Percentiles rank a stretch among this genome's conserved stretches.
phyloP scores from a whole-genome alignment of 2,113 vertebrate genomes.

The Cochlearius cochlearius region DNA sequence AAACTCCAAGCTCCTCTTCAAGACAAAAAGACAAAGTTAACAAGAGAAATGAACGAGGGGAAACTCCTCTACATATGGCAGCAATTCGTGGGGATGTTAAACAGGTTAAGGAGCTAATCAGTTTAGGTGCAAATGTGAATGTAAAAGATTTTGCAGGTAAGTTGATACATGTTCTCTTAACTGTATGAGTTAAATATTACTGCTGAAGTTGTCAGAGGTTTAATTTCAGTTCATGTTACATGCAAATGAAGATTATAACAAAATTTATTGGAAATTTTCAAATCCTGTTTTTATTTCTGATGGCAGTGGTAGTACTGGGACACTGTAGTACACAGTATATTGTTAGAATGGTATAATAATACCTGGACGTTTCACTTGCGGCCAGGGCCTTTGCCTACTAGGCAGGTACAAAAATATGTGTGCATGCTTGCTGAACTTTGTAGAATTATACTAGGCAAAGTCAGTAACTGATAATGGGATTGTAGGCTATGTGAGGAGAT shows the following conservation, averaged over 20 bases:
- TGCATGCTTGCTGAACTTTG: not conserved
- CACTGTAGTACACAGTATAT: rapidly evolving
- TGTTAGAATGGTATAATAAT: not conserved
- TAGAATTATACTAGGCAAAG: not conserved
- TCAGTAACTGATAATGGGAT: not conserved
- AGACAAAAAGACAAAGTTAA: constrained; percentile 98
- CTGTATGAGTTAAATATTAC: not conserved
- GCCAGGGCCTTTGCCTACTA: not conserved
- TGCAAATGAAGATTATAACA: not conserved
- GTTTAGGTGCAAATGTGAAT: constrained; percentile 95
- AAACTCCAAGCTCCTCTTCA: constrained; percentile 88
- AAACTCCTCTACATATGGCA: constrained; percentile 96
- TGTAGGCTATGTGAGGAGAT: not conserved
- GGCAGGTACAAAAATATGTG: not conserved
- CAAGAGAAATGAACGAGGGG: constrained; percentile 96
- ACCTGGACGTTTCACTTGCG: not conserved
- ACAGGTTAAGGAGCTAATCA: constrained; percentile 95
- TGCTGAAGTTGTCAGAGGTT: not conserved
- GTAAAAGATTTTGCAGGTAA: constrained; percentile 99
- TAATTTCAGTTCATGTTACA: not conserved
- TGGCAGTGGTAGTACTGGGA: not conserved
- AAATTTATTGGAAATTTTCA: not conserved
- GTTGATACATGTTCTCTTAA: not conserved
- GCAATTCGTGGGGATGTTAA: constrained; percentile 96
- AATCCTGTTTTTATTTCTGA: not conserved